Percentiles rank a stretch among this genome's conserved stretches.
Evolutionary conservation across 2,888 invertebrate species (phyloP).

Genomic region (Seira sanloemensis): DNA sequence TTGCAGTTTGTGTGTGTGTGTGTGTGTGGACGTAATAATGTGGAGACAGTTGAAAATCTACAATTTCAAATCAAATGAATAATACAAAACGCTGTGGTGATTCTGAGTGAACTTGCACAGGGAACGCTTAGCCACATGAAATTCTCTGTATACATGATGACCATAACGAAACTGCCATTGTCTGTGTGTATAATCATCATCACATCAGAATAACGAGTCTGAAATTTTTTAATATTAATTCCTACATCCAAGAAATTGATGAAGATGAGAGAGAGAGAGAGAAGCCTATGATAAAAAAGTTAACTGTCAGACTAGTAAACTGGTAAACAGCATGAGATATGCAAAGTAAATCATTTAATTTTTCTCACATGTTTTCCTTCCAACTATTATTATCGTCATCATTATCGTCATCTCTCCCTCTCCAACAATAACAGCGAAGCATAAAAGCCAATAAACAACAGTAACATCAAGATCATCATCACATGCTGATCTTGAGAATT

Average conservation of each 20-base stretch:
- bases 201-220: slow-evolving; percentile 17
- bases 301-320: slow-evolving; percentile 38
- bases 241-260: slow-evolving; percentile 28
- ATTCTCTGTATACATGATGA: slow-evolving; percentile 28
- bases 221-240: slow-evolving; percentile 20
- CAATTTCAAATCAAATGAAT: slow-evolving; percentile 15
- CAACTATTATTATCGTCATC: slow-evolving; percentile 57
- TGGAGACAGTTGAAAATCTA: slow-evolving; percentile 53
- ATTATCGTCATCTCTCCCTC: slow-evolving; percentile 8
- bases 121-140: too few relatives aligned
- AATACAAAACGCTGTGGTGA: slow-evolving; percentile 20
- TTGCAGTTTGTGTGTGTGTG: too few relatives aligned
- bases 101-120: slow-evolving; percentile 5
- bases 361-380: slow-evolving; percentile 60
- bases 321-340: slow-evolving; percentile 50
- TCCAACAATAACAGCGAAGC: slow-evolving; percentile 4
- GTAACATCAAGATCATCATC: slow-evolving; percentile 50
- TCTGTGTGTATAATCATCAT: slow-evolving; percentile 36
- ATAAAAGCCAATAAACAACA: slow-evolving; percentile 57
- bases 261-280: slow-evolving; percentile 5
- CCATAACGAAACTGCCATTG: slow-evolving; percentile 56
- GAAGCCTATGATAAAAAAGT: background rate
- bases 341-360: slow-evolving; percentile 66
- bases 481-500: slow-evolving; percentile 19
- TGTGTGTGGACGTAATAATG: too few relatives aligned